Evolutionary conservation across 2,797 vertebrate species (phyloP), one percentile per base, ranked within the genome.

Genomic region (Semotilus atromaculatus): DNA sequence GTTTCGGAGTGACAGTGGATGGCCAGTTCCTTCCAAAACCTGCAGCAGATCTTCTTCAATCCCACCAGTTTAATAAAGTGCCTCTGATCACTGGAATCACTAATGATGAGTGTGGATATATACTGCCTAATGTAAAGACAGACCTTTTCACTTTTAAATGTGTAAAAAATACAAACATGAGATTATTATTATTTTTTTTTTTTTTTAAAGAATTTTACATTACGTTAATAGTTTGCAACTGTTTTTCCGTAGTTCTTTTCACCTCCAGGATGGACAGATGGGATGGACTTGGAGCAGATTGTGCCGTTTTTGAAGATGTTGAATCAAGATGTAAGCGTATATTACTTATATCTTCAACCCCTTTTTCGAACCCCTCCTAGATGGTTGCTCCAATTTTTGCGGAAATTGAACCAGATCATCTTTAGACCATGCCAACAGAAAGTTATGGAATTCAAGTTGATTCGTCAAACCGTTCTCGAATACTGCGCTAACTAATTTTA

Each of bases 51-150:
- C 77, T 92, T 38, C 87, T 89, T 7, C 64, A 68, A 5, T 90
- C 90, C 38, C 90, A 89, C 1, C 84, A 94, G 71, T 75, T 95
- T 82, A 90, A 77, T 58, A 93, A 90, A 45, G 36, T 95, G 1
- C 95, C 95, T 0, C 93, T 96, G 45, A 92, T 96, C 86, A 94
- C 89, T 0, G 95, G 95, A 2, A 6, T 95, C 19, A 95, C n/a
- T 68, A 80, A 89, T n/a, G 88, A 95, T 80, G 95, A 96, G 89
- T 90, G 80, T 1, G 94, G 94, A 18, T 94, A 83, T 85, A 0
- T 86, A 14, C 7, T 96, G 7, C 0, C 68, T 7, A 0, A 0
- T 26, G 95, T 95, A 88, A 94, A 92, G 90, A 9, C 45, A 23
- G 7, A 38, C 18, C 13, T 18, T 3, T 55, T 29, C 8, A 70